Percentiles rank a stretch among this genome's conserved stretches.
These are phyloP conservation scores for Drosophila nigrodunni DNA, from an alignment of 1,140 invertebrate genomes.

Conservation along the genomic window DNA sequence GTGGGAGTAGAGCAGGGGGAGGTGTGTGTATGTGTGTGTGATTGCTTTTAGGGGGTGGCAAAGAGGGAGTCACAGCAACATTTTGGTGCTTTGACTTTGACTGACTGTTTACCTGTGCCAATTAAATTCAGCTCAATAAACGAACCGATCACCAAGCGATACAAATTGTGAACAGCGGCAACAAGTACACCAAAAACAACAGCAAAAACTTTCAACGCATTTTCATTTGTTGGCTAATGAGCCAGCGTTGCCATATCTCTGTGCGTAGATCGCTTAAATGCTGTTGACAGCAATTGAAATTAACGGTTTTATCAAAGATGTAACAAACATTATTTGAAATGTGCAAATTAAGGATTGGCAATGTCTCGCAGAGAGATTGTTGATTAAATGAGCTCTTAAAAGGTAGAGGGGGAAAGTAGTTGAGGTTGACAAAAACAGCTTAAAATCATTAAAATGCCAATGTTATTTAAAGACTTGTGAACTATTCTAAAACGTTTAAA, in stretches of 20 bases:
- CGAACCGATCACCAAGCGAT: constrained; percentile 61
- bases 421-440: background rate
- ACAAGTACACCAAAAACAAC: too few relatives aligned
- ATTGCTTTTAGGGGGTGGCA: background rate
- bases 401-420: background rate
- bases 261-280: constrained; percentile 22
- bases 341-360: constrained; percentile 14
- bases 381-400: background rate
- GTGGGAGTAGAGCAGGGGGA: background rate
- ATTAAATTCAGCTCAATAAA: constrained; percentile 72
- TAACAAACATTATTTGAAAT: constrained; percentile 6
- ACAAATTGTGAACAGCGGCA: constrained; percentile 62
- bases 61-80: constrained; percentile 19
- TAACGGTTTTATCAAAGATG: constrained; percentile 37
- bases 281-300: constrained; percentile 26
- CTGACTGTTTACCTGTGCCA: constrained; percentile 76
- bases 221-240: constrained; percentile 62
- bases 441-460: too few relatives aligned
- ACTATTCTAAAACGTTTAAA: too few relatives aligned
- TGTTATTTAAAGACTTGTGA: too few relatives aligned
- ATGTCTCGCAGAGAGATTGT: background rate
- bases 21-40: background rate
- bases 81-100: constrained; percentile 57
- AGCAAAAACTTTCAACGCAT: constrained; percentile 48
- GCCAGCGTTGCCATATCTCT: constrained; percentile 49